Percentiles rank a stretch among this genome's conserved stretches.
phyloP scores from a whole-genome alignment of 2,113 vertebrate species.

The Chaenocephalus aceratus region DNA sequence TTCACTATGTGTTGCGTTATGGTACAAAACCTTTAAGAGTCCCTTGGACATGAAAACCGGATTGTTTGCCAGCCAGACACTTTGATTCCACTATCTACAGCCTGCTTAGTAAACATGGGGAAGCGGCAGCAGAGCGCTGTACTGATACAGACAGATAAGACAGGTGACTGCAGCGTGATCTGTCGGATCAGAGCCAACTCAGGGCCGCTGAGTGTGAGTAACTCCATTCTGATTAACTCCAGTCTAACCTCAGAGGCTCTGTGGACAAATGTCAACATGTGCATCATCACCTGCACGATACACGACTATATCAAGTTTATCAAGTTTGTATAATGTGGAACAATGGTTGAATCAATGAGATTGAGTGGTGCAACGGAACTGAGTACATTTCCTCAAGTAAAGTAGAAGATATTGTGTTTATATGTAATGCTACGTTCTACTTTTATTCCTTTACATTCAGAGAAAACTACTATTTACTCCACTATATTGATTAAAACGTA shows the following conservation, averaged over 20 bases:
- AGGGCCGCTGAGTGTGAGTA: neutral
- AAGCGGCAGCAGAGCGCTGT: conserved; percentile 22
- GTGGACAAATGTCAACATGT: neutral
- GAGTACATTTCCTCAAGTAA: neutral
- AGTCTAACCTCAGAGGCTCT: neutral
- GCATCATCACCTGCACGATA: neutral
- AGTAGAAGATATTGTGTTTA: neutral
- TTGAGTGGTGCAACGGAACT: neutral
- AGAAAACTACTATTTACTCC: neutral
- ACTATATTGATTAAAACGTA: neutral
- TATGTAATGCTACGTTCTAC: neutral
- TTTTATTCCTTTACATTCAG: neutral
- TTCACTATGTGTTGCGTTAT: neutral
- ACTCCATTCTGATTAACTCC: conserved; percentile 31
- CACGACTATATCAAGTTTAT: no score
- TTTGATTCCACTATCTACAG: conserved; percentile 39
- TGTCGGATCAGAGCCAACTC: neutral
- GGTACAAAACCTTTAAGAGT: neutral
- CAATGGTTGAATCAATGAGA: neutral
- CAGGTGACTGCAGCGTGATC: conserved; percentile 35
- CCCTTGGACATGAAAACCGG: conserved; percentile 2
- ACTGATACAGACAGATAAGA: conserved; percentile 46
- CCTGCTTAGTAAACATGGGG: conserved; percentile 49
- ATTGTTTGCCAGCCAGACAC: conserved; percentile 20
- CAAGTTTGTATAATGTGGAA: neutral